phyloP scores from a whole-genome alignment of 1,140 invertebrate species.

The Archegozetes longisetosus region DNA sequence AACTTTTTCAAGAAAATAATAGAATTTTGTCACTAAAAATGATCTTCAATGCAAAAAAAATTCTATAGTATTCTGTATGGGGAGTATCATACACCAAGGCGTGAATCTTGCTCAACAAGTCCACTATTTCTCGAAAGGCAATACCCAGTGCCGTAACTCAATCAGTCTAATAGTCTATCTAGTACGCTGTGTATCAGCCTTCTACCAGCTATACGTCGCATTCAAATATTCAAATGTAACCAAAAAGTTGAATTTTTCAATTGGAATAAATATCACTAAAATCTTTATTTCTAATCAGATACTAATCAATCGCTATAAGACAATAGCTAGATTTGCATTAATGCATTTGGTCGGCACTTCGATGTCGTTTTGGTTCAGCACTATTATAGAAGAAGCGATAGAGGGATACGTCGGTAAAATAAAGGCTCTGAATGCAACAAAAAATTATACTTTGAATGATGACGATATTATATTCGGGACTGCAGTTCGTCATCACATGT shows the following conservation, averaged over 20 bases:
- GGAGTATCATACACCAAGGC: conserved; percentile 50
- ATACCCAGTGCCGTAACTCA: conserved; percentile 31
- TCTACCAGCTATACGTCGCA: conserved; percentile 50
- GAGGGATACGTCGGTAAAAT: conserved; percentile 25
- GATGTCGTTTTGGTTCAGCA: conserved; percentile 52
- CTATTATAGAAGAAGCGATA: conserved; percentile 49
- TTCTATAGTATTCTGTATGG: conserved; percentile 35
- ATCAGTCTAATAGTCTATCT: conserved; percentile 44
- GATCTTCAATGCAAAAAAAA: no score
- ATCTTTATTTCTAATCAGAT: conserved; percentile 3
- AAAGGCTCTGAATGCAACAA: not conserved
- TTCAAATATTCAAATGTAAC: conserved; percentile 53
- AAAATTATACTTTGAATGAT: not conserved
- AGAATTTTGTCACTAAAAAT: no score
- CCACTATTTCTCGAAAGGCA: conserved; percentile 34
- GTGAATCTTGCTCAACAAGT: conserved; percentile 45
- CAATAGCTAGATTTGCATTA: conserved; percentile 43
- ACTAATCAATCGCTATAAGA: conserved; percentile 39
- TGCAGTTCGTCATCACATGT: not conserved
- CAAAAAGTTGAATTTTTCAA: not conserved
- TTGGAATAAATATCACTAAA: not conserved
- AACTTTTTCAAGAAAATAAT: no score
- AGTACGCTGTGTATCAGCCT: conserved; percentile 48
- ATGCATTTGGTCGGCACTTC: conserved; percentile 56
- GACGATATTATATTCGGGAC: not conserved